Conservation (phyloP, 2,797 vertebrate genomes). For the Lepus townsendii region DNA sequence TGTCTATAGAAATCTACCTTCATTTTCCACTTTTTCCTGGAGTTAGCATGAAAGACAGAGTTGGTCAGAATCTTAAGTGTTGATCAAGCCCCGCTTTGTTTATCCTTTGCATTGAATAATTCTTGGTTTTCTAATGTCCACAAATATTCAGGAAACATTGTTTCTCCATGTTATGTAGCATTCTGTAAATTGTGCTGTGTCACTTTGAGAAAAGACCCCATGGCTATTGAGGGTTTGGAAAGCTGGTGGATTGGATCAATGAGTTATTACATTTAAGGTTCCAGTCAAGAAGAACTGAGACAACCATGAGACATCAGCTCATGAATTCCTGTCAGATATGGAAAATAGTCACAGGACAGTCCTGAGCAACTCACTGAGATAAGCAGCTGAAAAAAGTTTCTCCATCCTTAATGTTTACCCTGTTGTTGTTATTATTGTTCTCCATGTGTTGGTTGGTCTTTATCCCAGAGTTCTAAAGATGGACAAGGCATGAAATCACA, state of each 20-base stretch:
- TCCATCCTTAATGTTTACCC: conserved; percentile 7
- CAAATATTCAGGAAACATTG: not conserved
- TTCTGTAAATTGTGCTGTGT: conserved; percentile 19
- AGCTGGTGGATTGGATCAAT: not conserved
- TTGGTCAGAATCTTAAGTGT: conserved; percentile 20
- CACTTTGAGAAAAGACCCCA: conserved; percentile 25
- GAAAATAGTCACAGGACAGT: not conserved
- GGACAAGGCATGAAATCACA: conserved; percentile 13
- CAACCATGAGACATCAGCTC: not conserved
- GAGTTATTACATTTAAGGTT: conserved; percentile 42
- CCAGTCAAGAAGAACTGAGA: conserved; percentile 15
- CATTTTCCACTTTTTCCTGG: conserved; percentile 60
- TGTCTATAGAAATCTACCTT: not conserved
- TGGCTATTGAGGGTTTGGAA: not conserved
- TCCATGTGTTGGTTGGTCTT: not conserved
- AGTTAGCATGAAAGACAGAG: not conserved
- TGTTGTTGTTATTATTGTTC: not conserved
- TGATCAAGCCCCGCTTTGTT: not conserved
- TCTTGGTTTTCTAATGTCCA: conserved; percentile 22
- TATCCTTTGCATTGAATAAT: conserved; percentile 16
- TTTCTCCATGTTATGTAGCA: not conserved
- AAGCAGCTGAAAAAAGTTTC: not conserved
- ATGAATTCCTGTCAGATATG: not conserved
- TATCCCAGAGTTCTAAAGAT: conserved; percentile 33
- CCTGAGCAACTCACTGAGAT: not conserved